These are phyloP conservation scores for Crambe crambe DNA, from an alignment of 37 sponge, comb jelly and placozoan genomes.

Conservation along the genomic window DNA sequence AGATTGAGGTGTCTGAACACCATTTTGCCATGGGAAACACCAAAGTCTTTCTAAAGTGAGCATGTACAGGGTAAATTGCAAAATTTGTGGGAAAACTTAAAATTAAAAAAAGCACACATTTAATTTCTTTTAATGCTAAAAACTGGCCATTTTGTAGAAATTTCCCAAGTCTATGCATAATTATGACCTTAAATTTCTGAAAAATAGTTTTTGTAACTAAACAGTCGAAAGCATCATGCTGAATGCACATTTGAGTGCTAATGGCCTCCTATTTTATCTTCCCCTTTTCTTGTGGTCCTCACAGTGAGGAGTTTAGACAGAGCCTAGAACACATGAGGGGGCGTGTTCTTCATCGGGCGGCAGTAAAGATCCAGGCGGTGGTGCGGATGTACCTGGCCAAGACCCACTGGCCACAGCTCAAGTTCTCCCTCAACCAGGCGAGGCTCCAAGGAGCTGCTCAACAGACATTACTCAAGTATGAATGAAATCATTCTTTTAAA, in stretches of 20 bases:
- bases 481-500: not conserved
- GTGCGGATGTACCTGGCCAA: slow-evolving; percentile 50
- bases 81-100: no score
- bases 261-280: no score
- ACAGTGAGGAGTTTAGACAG: slow-evolving; percentile 61
- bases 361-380: slow-evolving; percentile 52
- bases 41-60: slow-evolving; percentile 67
- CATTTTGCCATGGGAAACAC: slow-evolving; percentile 55
- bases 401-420: slow-evolving; percentile 72
- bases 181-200: no score
- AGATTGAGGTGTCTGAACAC: slow-evolving; percentile 41
- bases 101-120: no score
- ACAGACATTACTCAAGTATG: not conserved
- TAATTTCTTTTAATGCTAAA: no score
- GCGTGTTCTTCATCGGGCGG: slow-evolving; percentile 17
- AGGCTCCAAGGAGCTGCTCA: slow-evolving; percentile 44
- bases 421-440: slow-evolving; percentile 54
- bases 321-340: slow-evolving; percentile 27
- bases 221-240: no score
- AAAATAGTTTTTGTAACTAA: no score
- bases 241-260: no score
- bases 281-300: no score
- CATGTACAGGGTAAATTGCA: no score
- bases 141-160: no score
- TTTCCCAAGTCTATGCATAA: no score